A percentile compares a stretch with the other conserved stretches of the same genome.
Conservation (phyloP, 1,140 invertebrate species). For the Drusus annulatus region DNA sequence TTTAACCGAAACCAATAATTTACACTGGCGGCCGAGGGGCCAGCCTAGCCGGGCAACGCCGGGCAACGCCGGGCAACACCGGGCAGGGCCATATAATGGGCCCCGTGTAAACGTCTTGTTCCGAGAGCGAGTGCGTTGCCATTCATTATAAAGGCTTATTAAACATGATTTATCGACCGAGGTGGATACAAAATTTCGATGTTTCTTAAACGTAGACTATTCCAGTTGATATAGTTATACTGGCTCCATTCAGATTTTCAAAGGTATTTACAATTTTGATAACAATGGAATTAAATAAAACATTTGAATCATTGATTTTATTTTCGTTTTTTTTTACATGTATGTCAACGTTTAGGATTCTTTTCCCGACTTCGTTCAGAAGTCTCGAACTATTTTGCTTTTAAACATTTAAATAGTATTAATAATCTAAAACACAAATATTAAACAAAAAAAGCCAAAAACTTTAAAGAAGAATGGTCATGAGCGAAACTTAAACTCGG, state of each 20-base stretch:
- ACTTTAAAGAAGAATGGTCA: no score
- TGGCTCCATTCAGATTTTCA: not conserved
- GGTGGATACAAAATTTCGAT: constrained; percentile 51
- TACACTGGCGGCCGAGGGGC: constrained; percentile 11
- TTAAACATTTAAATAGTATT: no score
- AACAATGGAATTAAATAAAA: no score
- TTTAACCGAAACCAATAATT: constrained; percentile 44
- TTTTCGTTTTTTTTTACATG: no score
- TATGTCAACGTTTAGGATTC: no score
- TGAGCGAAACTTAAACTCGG: no score
- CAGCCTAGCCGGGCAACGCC: not conserved
- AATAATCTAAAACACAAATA: no score
- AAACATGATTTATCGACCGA: constrained; percentile 53
- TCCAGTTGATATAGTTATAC: constrained; percentile 43
- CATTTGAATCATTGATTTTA: no score
- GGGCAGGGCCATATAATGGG: constrained; percentile 10
- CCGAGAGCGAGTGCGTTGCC: constrained; percentile 39
- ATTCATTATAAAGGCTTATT: constrained; percentile 56
- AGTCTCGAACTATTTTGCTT: no score
- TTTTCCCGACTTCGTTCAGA: no score
- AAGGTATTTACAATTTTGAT: not conserved
- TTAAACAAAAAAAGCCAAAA: no score
- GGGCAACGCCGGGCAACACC: no score
- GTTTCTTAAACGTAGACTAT: constrained; percentile 41
- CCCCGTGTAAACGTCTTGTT: constrained; percentile 44